phyloP scores from a whole-genome alignment of 2,888 invertebrate species.

The Campoplex nolae region DNA sequence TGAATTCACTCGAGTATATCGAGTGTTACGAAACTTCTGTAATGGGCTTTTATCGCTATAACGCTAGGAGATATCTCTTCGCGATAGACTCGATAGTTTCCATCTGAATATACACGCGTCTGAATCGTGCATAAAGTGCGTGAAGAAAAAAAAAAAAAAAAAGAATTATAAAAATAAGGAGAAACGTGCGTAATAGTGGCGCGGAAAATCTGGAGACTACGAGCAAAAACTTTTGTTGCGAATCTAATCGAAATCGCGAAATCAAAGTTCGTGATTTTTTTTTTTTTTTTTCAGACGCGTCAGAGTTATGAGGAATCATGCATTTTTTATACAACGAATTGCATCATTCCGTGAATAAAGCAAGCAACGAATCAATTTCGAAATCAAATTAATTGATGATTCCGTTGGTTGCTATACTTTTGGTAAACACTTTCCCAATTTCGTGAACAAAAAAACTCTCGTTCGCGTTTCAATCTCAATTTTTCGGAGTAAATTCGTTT shows the following conservation, averaged over 20 bases:
- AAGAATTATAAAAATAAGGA: slow-evolving; percentile 2
- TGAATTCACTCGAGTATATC: slow-evolving; percentile 14
- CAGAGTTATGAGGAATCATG: neutral
- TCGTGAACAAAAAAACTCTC: neutral
- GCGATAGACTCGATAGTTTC: slow-evolving; percentile 19
- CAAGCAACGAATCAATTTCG: no score
- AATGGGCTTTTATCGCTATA: slow-evolving; percentile 34
- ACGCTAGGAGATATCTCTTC: slow-evolving; percentile 15
- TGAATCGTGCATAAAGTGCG: neutral
- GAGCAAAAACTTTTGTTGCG: neutral
- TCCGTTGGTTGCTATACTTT: neutral
- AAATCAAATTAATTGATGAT: neutral
- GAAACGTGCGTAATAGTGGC: neutral
- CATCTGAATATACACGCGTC: neutral
- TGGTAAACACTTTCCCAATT: neutral
- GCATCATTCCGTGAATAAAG: no score
- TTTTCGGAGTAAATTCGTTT: neutral
- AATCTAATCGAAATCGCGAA: neutral
- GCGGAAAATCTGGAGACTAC: neutral
- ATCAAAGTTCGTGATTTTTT: neutral
- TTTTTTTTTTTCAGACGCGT: neutral
- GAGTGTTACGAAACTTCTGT: slow-evolving; percentile 14
- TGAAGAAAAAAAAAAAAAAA: neutral
- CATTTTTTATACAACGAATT: neutral
- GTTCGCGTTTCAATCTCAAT: neutral